Evolutionary conservation across 2,888 invertebrate species (phyloP), one percentile per base, ranked within the genome.

Genomic region (Mythimna pallens): DNA sequence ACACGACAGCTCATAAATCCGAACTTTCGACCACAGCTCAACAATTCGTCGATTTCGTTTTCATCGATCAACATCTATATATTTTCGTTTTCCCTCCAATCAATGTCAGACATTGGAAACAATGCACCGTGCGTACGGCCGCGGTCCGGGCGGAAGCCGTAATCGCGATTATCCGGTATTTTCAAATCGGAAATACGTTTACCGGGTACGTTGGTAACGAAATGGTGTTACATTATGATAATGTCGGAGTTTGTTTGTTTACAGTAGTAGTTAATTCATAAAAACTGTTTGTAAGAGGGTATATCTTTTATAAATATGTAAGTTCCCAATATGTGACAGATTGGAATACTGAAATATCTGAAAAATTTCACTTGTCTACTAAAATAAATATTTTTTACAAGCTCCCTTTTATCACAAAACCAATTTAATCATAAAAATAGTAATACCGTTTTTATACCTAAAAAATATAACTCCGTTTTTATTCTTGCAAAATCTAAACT

Each of bases 111-210:
- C 59, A 61, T 68, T 81, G 77, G 70, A 88, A 92, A 92, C 91
- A 91, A 91, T 90, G 81, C 81, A 52, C 73, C 80, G 70, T 88
- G 72, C 81, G 70, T 88, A 85, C 85, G 80, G 82, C 86, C 83
- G 82, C 82, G 82, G 80, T 81, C 84, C 78, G 79, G 67, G 73
- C 88, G 90, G 92, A 91, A 89, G 83, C 79, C 65, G 75, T 91
- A 92, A 92, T 91, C 80, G 85, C 77, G 73, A 70, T 84, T 87
- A 87, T 92, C 92, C 92, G 90, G 88, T 88, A 84, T 89, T 90
- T 89, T 88, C 82, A 85, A 89, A 90, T 90, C 86, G 89, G 88
- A 88, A 89, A 86, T 85, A 83, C 71, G 73, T 79, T 70, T 81
- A 72, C 69, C 78, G 78, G 68, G 73, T 81, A 73, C 65, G 83